Conservation (phyloP, 64 coral and sea anemone genomes). For the Cladopsammia gracilis region DNA sequence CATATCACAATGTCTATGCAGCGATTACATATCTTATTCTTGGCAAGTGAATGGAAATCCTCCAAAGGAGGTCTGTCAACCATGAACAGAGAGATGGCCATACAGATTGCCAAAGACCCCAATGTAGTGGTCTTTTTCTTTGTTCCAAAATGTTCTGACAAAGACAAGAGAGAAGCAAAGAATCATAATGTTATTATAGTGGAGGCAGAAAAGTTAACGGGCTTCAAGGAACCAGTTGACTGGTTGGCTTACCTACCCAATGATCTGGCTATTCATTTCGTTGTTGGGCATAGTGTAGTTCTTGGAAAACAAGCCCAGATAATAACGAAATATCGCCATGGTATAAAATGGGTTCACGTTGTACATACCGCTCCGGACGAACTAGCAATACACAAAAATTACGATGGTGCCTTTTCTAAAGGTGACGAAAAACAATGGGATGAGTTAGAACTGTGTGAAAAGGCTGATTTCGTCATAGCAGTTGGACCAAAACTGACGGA, state of each 20-base stretch:
- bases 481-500: slow-evolving; percentile 7
- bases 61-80: slow-evolving; percentile 14
- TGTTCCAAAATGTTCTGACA: not conserved
- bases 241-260: not conserved
- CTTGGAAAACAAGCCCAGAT: not conserved
- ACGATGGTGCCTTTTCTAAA: not conserved
- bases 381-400: not conserved
- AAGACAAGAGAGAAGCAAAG: not conserved
- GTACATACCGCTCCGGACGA: not conserved
- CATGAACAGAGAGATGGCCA: not conserved
- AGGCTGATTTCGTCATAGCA: not conserved
- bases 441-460: not conserved
- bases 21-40: not conserved
- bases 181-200: not conserved
- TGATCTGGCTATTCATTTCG: not conserved
- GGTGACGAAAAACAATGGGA: not conserved
- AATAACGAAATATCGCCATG: not conserved
- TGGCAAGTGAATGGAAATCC: slow-evolving; percentile 13
- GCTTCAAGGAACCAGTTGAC: not conserved
- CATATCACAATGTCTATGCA: no score
- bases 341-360: slow-evolving; percentile 1
- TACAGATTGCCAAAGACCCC: not conserved
- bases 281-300: not conserved
- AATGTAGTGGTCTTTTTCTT: not conserved
- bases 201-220: not conserved